phyloP scores from a whole-genome alignment of 2,888 invertebrate genomes.

The Magallana nippona region DNA sequence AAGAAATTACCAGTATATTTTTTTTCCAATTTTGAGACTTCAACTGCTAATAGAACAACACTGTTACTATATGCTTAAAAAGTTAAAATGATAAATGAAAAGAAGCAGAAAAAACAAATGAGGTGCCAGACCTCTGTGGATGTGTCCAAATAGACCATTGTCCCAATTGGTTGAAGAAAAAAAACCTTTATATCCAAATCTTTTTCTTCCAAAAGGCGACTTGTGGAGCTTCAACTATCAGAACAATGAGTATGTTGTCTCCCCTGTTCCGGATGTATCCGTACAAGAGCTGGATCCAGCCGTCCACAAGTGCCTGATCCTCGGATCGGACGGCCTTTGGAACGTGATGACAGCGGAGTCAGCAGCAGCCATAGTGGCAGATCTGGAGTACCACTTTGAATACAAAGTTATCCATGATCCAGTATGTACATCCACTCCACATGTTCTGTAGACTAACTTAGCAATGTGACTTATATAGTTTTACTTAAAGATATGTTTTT shows the following conservation, averaged over 20 bases:
- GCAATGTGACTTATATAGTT: too few species aligned
- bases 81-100: too few species aligned
- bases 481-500: background rate
- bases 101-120: too few species aligned
- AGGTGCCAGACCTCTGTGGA: too few species aligned
- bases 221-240: slow-evolving; percentile 98
- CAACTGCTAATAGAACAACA: too few species aligned
- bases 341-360: slow-evolving; percentile 93
- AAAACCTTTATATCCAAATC: too few species aligned
- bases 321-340: slow-evolving; percentile 98
- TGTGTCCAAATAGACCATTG: too few species aligned
- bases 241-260: slow-evolving; percentile 95
- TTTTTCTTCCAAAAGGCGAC: slow-evolving; percentile 84
- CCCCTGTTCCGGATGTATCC: slow-evolving; percentile 96
- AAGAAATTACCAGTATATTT: too few species aligned
- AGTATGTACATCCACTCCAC: slow-evolving; percentile 63
- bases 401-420: slow-evolving; percentile 72
- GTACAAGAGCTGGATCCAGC: slow-evolving; percentile 89
- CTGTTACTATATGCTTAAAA: too few species aligned
- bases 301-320: slow-evolving; percentile 88
- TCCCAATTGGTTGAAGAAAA: too few species aligned
- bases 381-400: slow-evolving; percentile 73
- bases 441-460: background rate
- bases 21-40: too few species aligned
- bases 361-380: slow-evolving; percentile 88